These are phyloP conservation scores for Strigamia crassipes DNA, from an alignment of 2,888 invertebrate species.

Conservation along the genomic window DNA sequence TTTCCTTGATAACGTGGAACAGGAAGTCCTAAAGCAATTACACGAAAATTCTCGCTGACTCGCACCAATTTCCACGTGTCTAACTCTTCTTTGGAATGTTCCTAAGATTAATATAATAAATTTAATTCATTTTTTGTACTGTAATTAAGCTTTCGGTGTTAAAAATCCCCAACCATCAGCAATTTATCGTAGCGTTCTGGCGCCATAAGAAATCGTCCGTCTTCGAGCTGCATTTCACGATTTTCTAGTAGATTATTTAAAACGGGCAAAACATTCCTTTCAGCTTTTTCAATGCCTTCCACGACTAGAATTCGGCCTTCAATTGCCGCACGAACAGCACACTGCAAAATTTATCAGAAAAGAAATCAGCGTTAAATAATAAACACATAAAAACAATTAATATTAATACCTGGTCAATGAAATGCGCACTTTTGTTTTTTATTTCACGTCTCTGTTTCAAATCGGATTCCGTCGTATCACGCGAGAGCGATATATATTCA, in stretches of 20 bases:
- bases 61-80: constrained; percentile 85
- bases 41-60: constrained; percentile 89
- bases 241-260: constrained; percentile 95
- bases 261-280: constrained; percentile 93
- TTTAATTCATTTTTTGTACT: background rate
- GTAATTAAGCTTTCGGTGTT: background rate
- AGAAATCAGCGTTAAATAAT: no score
- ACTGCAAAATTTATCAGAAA: constrained; percentile 62
- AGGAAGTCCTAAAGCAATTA: constrained; percentile 89
- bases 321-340: constrained; percentile 89
- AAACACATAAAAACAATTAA: no score
- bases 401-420: constrained; percentile 93
- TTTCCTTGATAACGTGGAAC: constrained; percentile 82
- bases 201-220: constrained; percentile 90
- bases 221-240: constrained; percentile 97
- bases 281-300: constrained; percentile 97
- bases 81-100: constrained; percentile 77
- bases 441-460: constrained; percentile 88
- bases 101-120: constrained; percentile 62
- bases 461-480: constrained; percentile 97
- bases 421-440: constrained; percentile 76
- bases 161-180: constrained; percentile 68
- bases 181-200: constrained; percentile 87
- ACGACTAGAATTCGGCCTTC: constrained; percentile 86
- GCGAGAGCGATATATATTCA: constrained; percentile 89